Base-by-base conservation (phyloP, 1,140 invertebrate species). In the Octopus sinensis region DNA sequence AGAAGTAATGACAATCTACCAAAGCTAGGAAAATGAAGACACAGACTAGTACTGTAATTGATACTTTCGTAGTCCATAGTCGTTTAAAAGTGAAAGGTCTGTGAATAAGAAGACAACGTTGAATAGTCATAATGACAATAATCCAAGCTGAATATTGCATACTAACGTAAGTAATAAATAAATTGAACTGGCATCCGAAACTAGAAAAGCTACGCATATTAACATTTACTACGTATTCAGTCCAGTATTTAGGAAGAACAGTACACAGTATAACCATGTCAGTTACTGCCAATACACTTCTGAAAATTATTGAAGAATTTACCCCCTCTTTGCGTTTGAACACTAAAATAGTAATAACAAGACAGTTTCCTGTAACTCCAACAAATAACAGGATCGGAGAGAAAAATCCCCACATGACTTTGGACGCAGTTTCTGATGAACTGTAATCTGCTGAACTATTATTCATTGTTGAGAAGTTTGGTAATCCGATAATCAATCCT, bases 101-200 rank as follows among this genome's bases (percentile, higher is more conserved):
- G 56, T 83, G 84, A 7, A 84, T 85, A 79, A 84, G 83, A 10
- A 88, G 10, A 13, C 85, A 83, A 51, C 88, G 82, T 76, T 88
- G 87, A 1, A 87, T 71, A 0, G 86, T 82, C 4, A 88, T 83
- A n/a, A 83, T 82, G n/a, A 87, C 87, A 12, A 88, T 82, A 78
- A 87, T 85, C 88, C 88, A 89, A 0, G 88, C 85, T 0, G 87
- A 89, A 80, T 81, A 86, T 54, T 89, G 84, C 83, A 87, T 83
- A 10, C 81, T 76, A 12, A 82, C 54, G 79, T 89, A 89, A 3
- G 87, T 81, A 10, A 86, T 62, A 80, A 87, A 89, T 5, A 85
- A 79, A 82, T 87, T 82, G 1, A 86, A 51, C 81, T 85, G 86
- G 77, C 88, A 89, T 0, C 83, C 81, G 7, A 76, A 75, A 43